Evolutionary conservation across 2,113 vertebrate genomes (phyloP), one percentile per base, ranked within the genome.

Genomic region (Aythya baeri): DNA sequence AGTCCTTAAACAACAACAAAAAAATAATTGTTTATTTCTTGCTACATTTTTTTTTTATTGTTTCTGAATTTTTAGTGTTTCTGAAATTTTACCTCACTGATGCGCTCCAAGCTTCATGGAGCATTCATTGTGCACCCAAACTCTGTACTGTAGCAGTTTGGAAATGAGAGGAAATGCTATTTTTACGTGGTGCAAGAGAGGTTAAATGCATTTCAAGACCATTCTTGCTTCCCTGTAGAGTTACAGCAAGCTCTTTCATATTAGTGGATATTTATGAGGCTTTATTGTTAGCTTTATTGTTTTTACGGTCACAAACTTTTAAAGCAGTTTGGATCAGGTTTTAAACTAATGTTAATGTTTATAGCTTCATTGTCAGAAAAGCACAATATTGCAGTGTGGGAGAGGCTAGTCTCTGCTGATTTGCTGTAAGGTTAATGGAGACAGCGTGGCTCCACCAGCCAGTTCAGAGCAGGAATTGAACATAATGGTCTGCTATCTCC

Each of bases 401-500:
- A 49, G 50, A 78, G 23, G n/a, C n/a, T 31, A 11, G 21, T 36
- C 29, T 31, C 23, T 27, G 18, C 36, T 81, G 34, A 26, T 34
- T 67, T 17, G 27, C 7, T 6, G 29, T 41, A 9, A 15, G 7
- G 49, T 7, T 68, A 34, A n/a, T 2, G 2, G 62, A 41, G 78
- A 3, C 5, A 0, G 7, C 31, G 38, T 63, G 34, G 27, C 29
- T 79, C 78, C 10, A 20, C 22, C 31, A 44, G 66, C 26, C 54
- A 34, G 20, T 44, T 52, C 67, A 46, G 72, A 68, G 41, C 31
- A 44, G 66, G 11, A 31, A 9, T 63, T 0, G 1, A 82, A 25
- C 0, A 0, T 61, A 32, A 29, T n/a, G 26, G 44, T 25, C 31
- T 13, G 26, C 67, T 3, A 9, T 29, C 22, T 29, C n/a, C 54